Conservation (phyloP, 2,888 invertebrate genomes). For the Sthenelais limicola region DNA sequence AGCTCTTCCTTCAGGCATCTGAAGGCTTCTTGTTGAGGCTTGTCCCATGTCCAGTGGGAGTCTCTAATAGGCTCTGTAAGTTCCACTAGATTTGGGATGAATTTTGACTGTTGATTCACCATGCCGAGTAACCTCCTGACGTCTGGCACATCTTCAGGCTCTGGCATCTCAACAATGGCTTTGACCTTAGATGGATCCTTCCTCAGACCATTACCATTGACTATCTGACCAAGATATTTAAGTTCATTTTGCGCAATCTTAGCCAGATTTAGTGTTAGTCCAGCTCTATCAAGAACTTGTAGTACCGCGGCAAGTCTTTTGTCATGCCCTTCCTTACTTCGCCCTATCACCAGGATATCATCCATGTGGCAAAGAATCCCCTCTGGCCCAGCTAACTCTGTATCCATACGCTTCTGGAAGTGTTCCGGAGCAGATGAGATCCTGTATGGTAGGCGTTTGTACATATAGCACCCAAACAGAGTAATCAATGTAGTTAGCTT, state of each 20-base stretch:
- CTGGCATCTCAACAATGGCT: slow-evolving; percentile 37
- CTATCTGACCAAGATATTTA: slow-evolving; percentile 49
- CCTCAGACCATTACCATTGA: slow-evolving; percentile 41
- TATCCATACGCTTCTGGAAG: slow-evolving; percentile 46
- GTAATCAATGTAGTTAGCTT: no score
- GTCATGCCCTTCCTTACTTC: slow-evolving; percentile 45
- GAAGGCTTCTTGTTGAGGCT: slow-evolving; percentile 54
- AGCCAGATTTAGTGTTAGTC: slow-evolving; percentile 49
- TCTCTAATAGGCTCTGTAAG: slow-evolving; percentile 46
- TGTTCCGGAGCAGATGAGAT: slow-evolving; percentile 42
- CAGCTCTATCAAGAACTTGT: slow-evolving; percentile 20
- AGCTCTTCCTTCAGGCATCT: slow-evolving; percentile 59
- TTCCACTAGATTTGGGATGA: slow-evolving; percentile 41
- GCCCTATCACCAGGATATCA: slow-evolving; percentile 49
- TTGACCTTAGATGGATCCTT: slow-evolving; percentile 45
- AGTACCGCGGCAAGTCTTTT: slow-evolving; percentile 40
- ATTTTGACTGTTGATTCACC: slow-evolving; percentile 49
- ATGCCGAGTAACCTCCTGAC: slow-evolving; percentile 47
- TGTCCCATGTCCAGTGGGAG: slow-evolving; percentile 47
- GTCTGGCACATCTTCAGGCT: slow-evolving; percentile 44
- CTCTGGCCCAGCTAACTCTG: slow-evolving; percentile 39
- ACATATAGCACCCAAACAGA: no score
- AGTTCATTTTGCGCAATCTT: slow-evolving; percentile 47
- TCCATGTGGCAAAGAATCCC: slow-evolving; percentile 51
- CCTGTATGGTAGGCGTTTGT: slow-evolving; percentile 44